A percentile compares a stretch with the other conserved stretches of the same genome.
Evolutionary conservation across 2,113 vertebrate genomes (phyloP).

Genomic region (Gavialis gangeticus): DNA sequence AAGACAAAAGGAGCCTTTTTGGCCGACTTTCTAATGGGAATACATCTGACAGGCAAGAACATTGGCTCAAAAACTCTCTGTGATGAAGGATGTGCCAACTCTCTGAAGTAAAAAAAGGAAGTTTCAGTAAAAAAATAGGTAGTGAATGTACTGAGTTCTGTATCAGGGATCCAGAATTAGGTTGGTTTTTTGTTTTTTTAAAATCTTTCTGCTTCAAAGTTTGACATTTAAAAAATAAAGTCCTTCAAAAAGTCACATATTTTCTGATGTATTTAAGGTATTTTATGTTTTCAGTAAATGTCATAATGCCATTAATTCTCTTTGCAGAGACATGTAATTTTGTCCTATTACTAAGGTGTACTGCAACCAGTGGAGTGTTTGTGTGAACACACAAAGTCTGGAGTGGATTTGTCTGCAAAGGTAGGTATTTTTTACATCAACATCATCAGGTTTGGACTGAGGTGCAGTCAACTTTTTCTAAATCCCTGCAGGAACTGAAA

Average conservation of each 20-base stretch:
- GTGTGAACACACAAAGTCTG: constrained; percentile 13
- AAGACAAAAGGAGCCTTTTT: neutral
- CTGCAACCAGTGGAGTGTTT: constrained; percentile 21
- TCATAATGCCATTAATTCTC: constrained; percentile 75
- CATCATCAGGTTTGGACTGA: constrained; percentile 24
- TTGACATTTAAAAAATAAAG: constrained; percentile 77
- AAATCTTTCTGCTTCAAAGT: constrained; percentile 56
- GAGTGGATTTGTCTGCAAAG: constrained; percentile 1
- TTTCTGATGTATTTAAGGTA: constrained; percentile 68
- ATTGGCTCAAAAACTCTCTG: constrained; percentile 10
- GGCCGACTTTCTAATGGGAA: constrained; percentile 24
- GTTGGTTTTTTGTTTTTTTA: neutral
- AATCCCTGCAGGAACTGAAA: neutral
- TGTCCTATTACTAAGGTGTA: constrained; percentile 40
- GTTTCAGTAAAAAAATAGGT: neutral
- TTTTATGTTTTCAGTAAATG: constrained; percentile 73
- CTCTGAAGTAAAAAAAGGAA: neutral
- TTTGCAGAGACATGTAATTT: constrained; percentile 64
- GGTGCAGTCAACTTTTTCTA: neutral
- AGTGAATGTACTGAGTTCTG: constrained; percentile 42
- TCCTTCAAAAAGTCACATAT: constrained; percentile 69
- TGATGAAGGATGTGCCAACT: neutral
- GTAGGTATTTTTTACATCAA: neutral
- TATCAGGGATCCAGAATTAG: constrained; percentile 51
- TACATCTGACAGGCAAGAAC: neutral